These are phyloP conservation scores for Acrossocheilus wenchowensis DNA, from an alignment of 2,797 vertebrate genomes.

Conservation along the genomic window DNA sequence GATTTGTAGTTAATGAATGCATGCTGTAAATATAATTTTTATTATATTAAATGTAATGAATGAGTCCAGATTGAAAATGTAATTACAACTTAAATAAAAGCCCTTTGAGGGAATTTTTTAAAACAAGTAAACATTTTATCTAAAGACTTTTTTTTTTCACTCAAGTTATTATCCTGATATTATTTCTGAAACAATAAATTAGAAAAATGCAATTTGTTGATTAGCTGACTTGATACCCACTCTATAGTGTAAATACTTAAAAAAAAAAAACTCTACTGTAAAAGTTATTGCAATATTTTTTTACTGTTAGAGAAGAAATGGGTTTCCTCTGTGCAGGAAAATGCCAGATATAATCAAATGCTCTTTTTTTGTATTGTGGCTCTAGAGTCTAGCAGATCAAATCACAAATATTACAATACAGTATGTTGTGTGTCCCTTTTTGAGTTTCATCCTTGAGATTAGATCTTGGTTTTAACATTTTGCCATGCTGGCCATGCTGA, in stretches of 20 bases:
- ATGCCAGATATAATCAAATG: constrained; percentile 5
- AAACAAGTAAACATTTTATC: neutral
- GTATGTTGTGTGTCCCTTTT: neutral
- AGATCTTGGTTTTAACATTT: constrained; percentile 26
- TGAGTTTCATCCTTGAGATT: constrained; percentile 26
- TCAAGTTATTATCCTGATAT: neutral
- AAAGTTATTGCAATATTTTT: neutral
- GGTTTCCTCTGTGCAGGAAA: neutral
- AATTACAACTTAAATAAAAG: neutral
- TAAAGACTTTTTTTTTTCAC: neutral
- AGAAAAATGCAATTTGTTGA: neutral
- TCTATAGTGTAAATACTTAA: neutral
- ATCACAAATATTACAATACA: constrained; percentile 11
- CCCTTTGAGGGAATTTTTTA: neutral
- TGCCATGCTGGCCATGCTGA: neutral
- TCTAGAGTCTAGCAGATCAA: constrained; percentile 20
- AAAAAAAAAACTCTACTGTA: neutral
- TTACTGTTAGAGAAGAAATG: neutral
- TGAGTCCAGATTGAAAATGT: neutral
- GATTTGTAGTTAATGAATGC: constrained; percentile 5
- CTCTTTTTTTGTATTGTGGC: neutral
- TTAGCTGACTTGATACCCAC: neutral
- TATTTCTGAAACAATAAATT: neutral
- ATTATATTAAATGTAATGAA: neutral
- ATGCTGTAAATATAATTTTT: neutral